Evolutionary conservation across 2,888 invertebrate genomes (phyloP).

Genomic region (Pterostichus niger): DNA sequence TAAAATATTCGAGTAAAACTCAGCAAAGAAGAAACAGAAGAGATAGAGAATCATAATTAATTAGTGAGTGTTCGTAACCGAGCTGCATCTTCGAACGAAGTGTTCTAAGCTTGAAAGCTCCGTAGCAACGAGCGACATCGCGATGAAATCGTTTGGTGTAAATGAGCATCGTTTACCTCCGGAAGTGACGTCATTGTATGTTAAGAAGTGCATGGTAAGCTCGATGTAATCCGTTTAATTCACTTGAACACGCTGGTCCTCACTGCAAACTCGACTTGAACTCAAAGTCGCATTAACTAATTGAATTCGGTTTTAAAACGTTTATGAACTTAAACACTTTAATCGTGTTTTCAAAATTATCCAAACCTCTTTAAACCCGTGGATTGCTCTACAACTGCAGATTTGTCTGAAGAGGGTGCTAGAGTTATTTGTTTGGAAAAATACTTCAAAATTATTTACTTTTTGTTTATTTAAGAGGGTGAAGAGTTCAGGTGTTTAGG

Average conservation of each 20-base stretch:
- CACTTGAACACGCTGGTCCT: constrained; percentile 5
- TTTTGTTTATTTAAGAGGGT: constrained; percentile 11
- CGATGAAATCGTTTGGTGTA: constrained; percentile 29
- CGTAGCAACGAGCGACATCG: background rate
- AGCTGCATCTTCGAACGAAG: background rate
- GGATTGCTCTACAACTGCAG: background rate
- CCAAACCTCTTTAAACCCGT: constrained; percentile 16
- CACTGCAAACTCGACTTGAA: constrained; percentile 6
- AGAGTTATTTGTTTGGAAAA: background rate
- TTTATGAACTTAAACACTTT: constrained; percentile 38
- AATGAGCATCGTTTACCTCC: constrained; percentile 37
- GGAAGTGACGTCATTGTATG: constrained; percentile 37
- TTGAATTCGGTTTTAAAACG: constrained; percentile 50
- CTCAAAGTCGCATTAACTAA: constrained; percentile 38
- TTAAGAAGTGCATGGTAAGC: constrained; percentile 54
- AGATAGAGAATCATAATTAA: constrained; percentile 30
- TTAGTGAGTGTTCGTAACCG: background rate
- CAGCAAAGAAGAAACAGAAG: constrained; percentile 6
- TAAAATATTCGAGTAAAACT: background rate
- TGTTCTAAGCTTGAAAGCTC: background rate
- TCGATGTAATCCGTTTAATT: constrained; percentile 51
- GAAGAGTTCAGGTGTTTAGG: constrained; percentile 2
- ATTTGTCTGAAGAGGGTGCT: background rate
- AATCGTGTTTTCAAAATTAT: constrained; percentile 34
- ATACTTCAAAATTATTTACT: background rate